These are phyloP conservation scores for Chanos chanos DNA, from an alignment of 2,797 vertebrate species.

Conservation along the genomic window DNA sequence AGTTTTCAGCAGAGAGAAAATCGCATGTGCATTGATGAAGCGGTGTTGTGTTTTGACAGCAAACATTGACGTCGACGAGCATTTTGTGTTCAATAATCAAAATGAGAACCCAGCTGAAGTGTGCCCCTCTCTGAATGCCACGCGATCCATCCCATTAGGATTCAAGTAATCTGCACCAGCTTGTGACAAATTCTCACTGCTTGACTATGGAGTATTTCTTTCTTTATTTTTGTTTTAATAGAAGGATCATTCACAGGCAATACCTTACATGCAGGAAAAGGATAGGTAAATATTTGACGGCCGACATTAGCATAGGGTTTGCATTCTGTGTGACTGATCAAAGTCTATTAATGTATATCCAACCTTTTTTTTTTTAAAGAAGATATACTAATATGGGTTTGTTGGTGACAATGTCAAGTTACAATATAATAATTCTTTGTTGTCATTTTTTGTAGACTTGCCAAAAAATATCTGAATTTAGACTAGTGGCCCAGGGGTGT, in stretches of 20 bases:
- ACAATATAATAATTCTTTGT: too few species aligned
- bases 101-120: not conserved
- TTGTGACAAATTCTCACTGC: conserved; percentile 23
- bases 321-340: too few species aligned
- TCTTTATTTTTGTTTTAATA: conserved; percentile 23
- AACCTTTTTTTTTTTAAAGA: too few species aligned
- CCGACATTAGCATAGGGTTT: too few species aligned
- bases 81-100: conserved; percentile 7
- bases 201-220: conserved; percentile 12
- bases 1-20: conserved; percentile 14
- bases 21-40: conserved; percentile 22
- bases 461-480: too few species aligned
- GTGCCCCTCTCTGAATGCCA: conserved; percentile 6
- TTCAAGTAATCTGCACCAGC: conserved; percentile 9
- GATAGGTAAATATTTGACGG: conserved; percentile 24
- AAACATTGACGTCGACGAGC: conserved; percentile 24
- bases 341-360: too few species aligned
- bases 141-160: not conserved
- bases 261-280: not conserved
- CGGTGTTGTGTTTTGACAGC: conserved; percentile 22
- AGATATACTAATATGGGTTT: too few species aligned
- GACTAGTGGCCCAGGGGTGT: too few species aligned
- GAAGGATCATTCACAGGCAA: conserved; percentile 27
- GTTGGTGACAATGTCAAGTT: too few species aligned
- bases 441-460: too few species aligned